phyloP scores from a whole-genome alignment of 92 coral and sea anemone genomes.

The Epizoanthus fatuus region DNA sequence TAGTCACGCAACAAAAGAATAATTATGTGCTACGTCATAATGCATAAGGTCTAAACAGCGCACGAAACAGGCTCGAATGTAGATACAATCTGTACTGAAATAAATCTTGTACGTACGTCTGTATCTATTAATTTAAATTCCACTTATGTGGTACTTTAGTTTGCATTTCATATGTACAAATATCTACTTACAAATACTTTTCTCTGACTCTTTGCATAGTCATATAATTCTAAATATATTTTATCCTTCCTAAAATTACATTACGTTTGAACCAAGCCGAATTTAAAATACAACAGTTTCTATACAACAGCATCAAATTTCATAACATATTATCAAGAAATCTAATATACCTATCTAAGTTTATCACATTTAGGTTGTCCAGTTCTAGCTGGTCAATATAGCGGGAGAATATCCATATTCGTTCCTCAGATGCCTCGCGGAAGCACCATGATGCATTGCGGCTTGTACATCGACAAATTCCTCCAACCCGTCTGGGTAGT shows the following conservation, averaged over 20 bases:
- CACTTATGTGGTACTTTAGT: not conserved
- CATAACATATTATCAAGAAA: not conserved
- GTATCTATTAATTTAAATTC: not conserved
- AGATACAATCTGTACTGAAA: no score
- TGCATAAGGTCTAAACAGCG: no score
- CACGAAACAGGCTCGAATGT: no score
- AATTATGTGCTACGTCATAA: no score
- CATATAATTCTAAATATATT: not conserved
- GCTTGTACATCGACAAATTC: slow-evolving; percentile 96
- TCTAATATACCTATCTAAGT: no score
- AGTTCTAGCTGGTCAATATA: slow-evolving; percentile 78
- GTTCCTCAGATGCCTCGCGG: slow-evolving; percentile 79
- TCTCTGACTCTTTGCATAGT: not conserved
- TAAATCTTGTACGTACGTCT: no score
- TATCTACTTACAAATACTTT: not conserved
- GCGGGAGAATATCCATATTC: slow-evolving; percentile 85
- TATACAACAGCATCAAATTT: not conserved
- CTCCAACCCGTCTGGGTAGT: slow-evolving; percentile 92
- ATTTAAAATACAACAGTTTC: not conserved
- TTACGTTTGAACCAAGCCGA: not conserved
- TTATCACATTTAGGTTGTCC: not conserved
- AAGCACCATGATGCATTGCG: slow-evolving; percentile 92
- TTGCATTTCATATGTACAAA: no score
- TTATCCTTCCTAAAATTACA: not conserved
- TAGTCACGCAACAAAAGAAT: no score